These are phyloP conservation scores for Magallana ariakensis DNA, from an alignment of 1,140 invertebrate genomes.

Conservation along the genomic window DNA sequence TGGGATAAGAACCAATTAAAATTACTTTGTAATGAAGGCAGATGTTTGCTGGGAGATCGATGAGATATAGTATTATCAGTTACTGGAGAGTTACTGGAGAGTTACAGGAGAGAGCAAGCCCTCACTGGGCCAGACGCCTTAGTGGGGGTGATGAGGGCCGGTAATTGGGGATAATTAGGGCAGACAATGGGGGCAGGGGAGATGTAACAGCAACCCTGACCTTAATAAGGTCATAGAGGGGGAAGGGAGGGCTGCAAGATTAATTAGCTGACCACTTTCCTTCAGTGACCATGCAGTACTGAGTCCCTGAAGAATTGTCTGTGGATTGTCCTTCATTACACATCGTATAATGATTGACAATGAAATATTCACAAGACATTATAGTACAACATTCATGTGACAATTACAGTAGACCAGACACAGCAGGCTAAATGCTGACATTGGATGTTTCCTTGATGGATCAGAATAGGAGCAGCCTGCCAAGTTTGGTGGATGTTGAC, in stretches of 20 bases:
- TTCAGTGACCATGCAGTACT: too few relatives aligned
- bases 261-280: neutral
- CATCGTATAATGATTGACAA: too few relatives aligned
- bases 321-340: too few relatives aligned
- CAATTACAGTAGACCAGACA: too few relatives aligned
- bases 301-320: neutral
- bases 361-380: too few relatives aligned
- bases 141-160: neutral
- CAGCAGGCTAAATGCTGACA: too few relatives aligned
- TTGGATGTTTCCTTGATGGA: neutral
- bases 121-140: neutral
- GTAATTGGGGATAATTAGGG: conserved; percentile 13
- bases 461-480: neutral
- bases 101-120: too few relatives aligned
- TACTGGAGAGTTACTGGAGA: too few relatives aligned
- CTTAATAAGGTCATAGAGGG: neutral
- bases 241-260: neutral
- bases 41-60: neutral
- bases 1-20: neutral
- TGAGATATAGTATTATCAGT: neutral
- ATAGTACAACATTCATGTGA: too few relatives aligned
- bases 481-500: conserved; percentile 16
- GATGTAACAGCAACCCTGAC: neutral
- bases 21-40: neutral
- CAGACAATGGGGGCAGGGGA: neutral